These are phyloP conservation scores for Ctenopoma multispine DNA, from an alignment of 2,797 vertebrate species.

Conservation along the genomic window DNA sequence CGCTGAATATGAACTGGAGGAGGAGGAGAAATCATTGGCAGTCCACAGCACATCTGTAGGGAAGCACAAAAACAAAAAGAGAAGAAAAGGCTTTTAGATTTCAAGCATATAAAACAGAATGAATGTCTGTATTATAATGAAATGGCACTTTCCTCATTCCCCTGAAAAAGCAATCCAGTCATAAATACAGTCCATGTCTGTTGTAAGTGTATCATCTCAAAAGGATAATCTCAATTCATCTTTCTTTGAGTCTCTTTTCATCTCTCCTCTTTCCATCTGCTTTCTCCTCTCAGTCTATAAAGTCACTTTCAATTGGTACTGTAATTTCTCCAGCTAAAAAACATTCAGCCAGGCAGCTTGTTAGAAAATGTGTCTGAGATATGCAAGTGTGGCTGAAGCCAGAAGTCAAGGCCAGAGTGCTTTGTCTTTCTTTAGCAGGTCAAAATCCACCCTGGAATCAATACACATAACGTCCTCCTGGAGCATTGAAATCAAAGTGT, in stretches of 20 bases:
- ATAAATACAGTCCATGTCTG: constrained; percentile 70
- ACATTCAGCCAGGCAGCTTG: constrained; percentile 67
- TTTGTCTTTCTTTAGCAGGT: constrained; percentile 55
- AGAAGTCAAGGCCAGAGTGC: constrained; percentile 43
- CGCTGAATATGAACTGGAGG: constrained; percentile 69
- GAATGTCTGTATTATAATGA: constrained; percentile 63
- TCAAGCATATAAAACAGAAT: constrained; percentile 60
- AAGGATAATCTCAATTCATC: constrained; percentile 73
- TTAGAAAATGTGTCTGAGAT: constrained; percentile 65
- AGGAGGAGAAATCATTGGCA: constrained; percentile 71
- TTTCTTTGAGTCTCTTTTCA: constrained; percentile 62
- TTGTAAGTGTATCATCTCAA: constrained; percentile 72
- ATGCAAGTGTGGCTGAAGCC: constrained; percentile 62
- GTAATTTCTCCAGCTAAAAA: constrained; percentile 69
- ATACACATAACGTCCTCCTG: constrained; percentile 48
- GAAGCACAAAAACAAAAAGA: constrained; percentile 71
- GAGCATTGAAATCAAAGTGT: constrained; percentile 33
- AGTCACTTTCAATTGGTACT: constrained; percentile 71
- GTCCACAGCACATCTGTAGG: constrained; percentile 82
- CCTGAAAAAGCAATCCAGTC: constrained; percentile 66
- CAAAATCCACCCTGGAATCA: constrained; percentile 63
- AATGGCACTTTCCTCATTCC: constrained; percentile 61
- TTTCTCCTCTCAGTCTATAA: constrained; percentile 66
- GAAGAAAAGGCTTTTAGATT: constrained; percentile 69
- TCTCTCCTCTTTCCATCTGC: constrained; percentile 46